Evolutionary conservation across 2,797 vertebrate genomes (phyloP).

Genomic region (Mormyrops attenuatus): DNA sequence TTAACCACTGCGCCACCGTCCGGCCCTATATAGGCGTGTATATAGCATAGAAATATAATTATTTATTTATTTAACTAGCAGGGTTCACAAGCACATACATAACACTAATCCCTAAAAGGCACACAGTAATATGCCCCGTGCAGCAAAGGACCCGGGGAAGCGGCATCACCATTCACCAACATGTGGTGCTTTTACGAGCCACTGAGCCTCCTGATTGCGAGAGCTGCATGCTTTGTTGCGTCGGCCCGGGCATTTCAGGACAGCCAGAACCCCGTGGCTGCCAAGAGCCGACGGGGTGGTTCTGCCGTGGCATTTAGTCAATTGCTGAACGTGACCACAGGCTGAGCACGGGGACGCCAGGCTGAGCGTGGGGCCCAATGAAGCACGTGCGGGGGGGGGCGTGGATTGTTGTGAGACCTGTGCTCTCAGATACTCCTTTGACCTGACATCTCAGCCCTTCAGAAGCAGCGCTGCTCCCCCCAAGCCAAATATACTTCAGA

Average conservation of each 20-base stretch:
- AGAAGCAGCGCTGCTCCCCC: not conserved
- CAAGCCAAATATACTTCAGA: not conserved
- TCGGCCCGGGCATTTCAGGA: not conserved
- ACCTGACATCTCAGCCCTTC: not conserved
- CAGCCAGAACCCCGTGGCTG: not conserved
- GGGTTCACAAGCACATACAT: too few relatives aligned
- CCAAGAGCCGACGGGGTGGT: not conserved
- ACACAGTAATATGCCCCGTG: too few relatives aligned
- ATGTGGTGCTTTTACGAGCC: constrained; percentile 1
- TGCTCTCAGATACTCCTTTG: not conserved
- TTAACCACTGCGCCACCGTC: too few relatives aligned
- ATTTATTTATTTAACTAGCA: too few relatives aligned
- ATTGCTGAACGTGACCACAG: not conserved
- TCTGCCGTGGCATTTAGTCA: not conserved
- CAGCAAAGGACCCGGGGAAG: not conserved
- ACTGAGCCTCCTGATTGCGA: not conserved
- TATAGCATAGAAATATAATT: too few relatives aligned
- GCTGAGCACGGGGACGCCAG: not conserved
- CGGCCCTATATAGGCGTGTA: too few relatives aligned
- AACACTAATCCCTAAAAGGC: too few relatives aligned
- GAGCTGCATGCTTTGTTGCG: not conserved
- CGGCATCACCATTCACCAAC: not conserved
- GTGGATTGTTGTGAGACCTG: not conserved
- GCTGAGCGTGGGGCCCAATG: not conserved
- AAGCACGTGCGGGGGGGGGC: not conserved